These are phyloP conservation scores for Pseudochaenichthys georgianus DNA, from an alignment of 2,797 vertebrate species.

Conservation along the genomic window DNA sequence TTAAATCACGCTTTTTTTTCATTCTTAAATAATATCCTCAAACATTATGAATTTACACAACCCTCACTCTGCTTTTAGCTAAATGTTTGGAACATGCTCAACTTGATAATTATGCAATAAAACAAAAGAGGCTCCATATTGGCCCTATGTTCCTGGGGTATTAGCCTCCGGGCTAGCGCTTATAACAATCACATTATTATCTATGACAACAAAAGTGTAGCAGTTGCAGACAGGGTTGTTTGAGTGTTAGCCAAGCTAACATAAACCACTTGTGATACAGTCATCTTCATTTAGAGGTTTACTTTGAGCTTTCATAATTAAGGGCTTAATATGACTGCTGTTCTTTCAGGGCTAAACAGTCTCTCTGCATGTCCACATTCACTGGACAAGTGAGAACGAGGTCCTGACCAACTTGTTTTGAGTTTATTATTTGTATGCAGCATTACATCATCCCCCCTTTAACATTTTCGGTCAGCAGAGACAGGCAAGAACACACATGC, in stretches of 20 bases:
- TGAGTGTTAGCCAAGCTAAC: conserved; percentile 16
- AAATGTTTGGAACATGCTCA: conserved; percentile 19
- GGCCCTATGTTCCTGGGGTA: conserved; percentile 21
- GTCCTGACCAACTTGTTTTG: conserved; percentile 37
- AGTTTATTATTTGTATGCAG: conserved; percentile 45
- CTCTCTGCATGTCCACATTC: conserved; percentile 9
- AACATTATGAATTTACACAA: conserved; percentile 19
- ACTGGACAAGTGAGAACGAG: conserved; percentile 4
- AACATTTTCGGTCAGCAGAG: conserved; percentile 52
- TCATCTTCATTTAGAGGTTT: not conserved
- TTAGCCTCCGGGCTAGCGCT: conserved; percentile 23
- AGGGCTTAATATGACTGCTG: conserved; percentile 6
- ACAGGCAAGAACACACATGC: conserved; percentile 48
- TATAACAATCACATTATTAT: conserved; percentile 42
- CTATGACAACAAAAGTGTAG: conserved; percentile 12
- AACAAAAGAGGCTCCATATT: conserved; percentile 26
- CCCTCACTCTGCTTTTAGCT: conserved; percentile 8
- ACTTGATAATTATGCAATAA: conserved; percentile 34
- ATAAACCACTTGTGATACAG: conserved; percentile 19
- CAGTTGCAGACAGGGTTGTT: conserved; percentile 22
- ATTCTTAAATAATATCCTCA: conserved; percentile 17
- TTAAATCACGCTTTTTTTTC: conserved; percentile 11
- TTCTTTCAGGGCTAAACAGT: conserved; percentile 3
- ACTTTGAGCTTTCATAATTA: conserved; percentile 3
- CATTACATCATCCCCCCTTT: conserved; percentile 28